Evolutionary conservation across 2,797 vertebrate species (phyloP).

Genomic region (Sparus aurata): DNA sequence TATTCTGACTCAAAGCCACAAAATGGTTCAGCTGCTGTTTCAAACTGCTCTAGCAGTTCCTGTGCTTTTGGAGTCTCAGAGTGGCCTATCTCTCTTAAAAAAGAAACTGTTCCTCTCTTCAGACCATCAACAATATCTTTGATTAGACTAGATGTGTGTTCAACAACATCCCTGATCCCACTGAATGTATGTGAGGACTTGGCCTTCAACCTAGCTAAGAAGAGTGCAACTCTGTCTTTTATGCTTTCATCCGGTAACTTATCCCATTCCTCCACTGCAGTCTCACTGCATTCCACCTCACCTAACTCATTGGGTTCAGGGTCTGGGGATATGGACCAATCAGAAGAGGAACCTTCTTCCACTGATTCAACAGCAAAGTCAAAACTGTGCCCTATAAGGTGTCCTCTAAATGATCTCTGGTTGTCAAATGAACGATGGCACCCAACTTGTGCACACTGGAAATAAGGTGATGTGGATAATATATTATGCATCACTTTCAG

Average conservation of each 20-base stretch:
- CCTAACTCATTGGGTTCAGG: not conserved
- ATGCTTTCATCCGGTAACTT: not conserved
- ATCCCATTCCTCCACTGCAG: not conserved
- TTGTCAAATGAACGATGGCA: not conserved
- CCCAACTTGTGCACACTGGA: not conserved
- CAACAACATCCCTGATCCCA: too few species aligned
- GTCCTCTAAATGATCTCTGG: not conserved
- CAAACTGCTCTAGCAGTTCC: too few species aligned
- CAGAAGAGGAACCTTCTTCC: not conserved
- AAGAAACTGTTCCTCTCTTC: too few species aligned
- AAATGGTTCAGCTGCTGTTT: too few species aligned
- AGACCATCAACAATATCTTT: too few species aligned
- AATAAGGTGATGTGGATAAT: not conserved
- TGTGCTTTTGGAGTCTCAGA: too few species aligned
- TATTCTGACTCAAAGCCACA: too few species aligned
- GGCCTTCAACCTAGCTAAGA: too few species aligned
- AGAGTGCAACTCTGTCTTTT: not conserved
- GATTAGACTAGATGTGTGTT: too few species aligned
- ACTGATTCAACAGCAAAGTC: not conserved
- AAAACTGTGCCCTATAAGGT: not conserved
- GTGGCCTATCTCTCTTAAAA: too few species aligned
- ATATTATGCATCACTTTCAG: too few species aligned
- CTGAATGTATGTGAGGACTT: not conserved
- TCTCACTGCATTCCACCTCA: not conserved
- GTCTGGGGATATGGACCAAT: not conserved